These are phyloP conservation scores for Silvanus unidentatus DNA, from an alignment of 2,888 invertebrate species.

Conservation along the genomic window DNA sequence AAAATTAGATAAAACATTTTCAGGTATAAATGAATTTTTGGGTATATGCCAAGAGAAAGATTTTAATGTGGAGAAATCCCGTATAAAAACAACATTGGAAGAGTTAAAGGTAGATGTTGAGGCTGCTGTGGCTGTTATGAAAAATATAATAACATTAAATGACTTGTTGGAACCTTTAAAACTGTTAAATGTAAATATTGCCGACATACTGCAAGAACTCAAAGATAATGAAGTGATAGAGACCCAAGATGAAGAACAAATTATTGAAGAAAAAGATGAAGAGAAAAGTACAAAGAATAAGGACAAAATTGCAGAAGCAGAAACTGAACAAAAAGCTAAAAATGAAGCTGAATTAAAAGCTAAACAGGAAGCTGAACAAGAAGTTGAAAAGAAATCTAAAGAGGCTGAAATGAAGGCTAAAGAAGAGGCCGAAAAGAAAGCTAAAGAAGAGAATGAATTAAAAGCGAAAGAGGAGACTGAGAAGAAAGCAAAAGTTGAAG, in stretches of 20 bases:
- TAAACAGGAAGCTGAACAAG: slow-evolving; percentile 14
- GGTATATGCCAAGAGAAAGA: neutral
- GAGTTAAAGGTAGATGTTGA: no score
- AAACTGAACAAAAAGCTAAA: slow-evolving; percentile 17
- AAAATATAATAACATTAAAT: slow-evolving; percentile 1
- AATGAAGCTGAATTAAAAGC: slow-evolving; percentile 14
- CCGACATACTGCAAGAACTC: slow-evolving; percentile 8
- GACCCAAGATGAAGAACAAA: slow-evolving; percentile 14
- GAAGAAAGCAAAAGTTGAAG: slow-evolving; percentile 14
- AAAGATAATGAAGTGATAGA: slow-evolving; percentile 19
- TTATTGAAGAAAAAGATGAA: slow-evolving; percentile 7
- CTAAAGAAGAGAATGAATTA: slow-evolving; percentile 8
- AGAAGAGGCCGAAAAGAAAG: slow-evolving; percentile 20
- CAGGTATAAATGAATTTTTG: neutral
- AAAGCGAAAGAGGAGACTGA: slow-evolving; percentile 8
- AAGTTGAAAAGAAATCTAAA: slow-evolving; percentile 15
- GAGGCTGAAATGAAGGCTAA: slow-evolving; percentile 13
- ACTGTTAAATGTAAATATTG: slow-evolving; percentile 9
- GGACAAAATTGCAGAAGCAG: slow-evolving; percentile 26
- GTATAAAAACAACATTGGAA: no score
- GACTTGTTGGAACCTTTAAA: slow-evolving; percentile 4
- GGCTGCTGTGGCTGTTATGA: neutral
- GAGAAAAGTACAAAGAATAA: slow-evolving; percentile 13
- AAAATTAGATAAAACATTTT: slow-evolving; percentile 2
- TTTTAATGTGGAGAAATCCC: neutral